A percentile compares a stretch with the other conserved stretches of the same genome.
Conservation (phyloP, 2,888 invertebrate genomes). For the Drosophila meridionalis region DNA sequence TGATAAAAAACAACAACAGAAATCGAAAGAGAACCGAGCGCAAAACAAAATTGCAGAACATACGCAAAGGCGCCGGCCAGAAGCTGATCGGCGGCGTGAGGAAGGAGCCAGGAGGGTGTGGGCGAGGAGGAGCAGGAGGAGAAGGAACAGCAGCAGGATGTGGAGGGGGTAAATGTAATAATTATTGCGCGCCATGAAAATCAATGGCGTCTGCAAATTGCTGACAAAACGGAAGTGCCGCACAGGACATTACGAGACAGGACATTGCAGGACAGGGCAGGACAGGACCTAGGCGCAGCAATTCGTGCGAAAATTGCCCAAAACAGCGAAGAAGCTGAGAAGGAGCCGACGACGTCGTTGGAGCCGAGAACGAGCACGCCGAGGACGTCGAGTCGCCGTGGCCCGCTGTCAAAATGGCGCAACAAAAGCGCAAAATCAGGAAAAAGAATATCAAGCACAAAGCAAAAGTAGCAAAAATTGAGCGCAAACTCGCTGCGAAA, state of each 20-base stretch:
- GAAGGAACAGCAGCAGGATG: neutral
- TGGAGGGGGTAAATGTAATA: slow-evolving; percentile 37
- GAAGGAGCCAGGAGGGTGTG: accelerated
- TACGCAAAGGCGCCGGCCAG: slow-evolving; percentile 34
- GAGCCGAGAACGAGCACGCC: slow-evolving; percentile 17
- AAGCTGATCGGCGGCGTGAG: neutral
- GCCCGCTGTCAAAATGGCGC: slow-evolving; percentile 57
- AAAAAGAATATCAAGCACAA: slow-evolving; percentile 69
- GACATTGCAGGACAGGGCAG: too few relatives aligned
- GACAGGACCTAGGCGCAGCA: slow-evolving; percentile 26
- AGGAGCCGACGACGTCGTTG: neutral
- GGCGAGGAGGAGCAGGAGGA: neutral
- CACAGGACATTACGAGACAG: slow-evolving; percentile 12
- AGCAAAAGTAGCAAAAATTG: slow-evolving; percentile 79
- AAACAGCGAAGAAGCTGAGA: slow-evolving; percentile 51
- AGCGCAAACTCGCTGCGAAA: slow-evolving; percentile 71
- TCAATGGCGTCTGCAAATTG: slow-evolving; percentile 68
- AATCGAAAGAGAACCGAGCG: slow-evolving; percentile 32
- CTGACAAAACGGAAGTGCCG: slow-evolving; percentile 59
- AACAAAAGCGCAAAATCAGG: slow-evolving; percentile 77
- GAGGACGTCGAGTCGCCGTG: slow-evolving; percentile 10
- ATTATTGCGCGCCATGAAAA: slow-evolving; percentile 68
- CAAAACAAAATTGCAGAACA: slow-evolving; percentile 43
- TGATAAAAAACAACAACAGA: slow-evolving; percentile 57
- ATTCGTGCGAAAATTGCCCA: slow-evolving; percentile 61